Base-by-base conservation (phyloP, 2,797 vertebrate genomes). In the Notoglanidium macrostoma region DNA sequence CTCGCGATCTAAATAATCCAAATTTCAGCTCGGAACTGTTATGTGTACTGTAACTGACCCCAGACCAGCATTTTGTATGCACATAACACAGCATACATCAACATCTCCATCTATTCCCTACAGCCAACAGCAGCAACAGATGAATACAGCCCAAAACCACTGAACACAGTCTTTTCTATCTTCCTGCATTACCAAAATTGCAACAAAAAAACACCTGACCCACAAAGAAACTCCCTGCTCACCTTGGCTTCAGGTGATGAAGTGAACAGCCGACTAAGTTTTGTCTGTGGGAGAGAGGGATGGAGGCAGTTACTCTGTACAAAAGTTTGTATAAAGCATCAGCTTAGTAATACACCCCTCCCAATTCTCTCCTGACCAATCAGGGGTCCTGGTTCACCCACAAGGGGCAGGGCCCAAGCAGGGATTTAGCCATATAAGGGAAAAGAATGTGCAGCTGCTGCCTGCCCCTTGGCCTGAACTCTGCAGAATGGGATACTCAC, bases 371-470 rank as follows among this genome's bases (percentile, higher is more conserved):
- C 57, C 67, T 82, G 29, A 86, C 96, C 96, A 96, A 96, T 96
- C 90, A 87, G 61, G 86, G 90, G 84, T 81, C 35, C 70, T 15
- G 44, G 79, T 86, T 88, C 91, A 90, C 90, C 90, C 57, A 67
- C 88, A 93, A 92, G 94, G 91, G 94, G 93, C 94, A 94, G 88
- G 92, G 95, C 93, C 92, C 92, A 93, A 91, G 92, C 93, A 92
- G 93, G 93, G 92, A 92, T 94, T 96, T 96, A 93, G 94, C 96
- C 96, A 96, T 96, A 96, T 95, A 96, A 96, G 96, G 96, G 91
- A 93, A 96, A 96, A 95, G 96, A 97, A 97, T 97, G 96, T 94
- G 90, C 87, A 80, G 86, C 67, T 92, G 93, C 91, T 70, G 89
- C 85, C 74, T 86, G 85, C 74, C 63, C 32, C 63, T 84, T 65